Evolutionary conservation across 2,113 vertebrate species (phyloP).

Genomic region (Zosterops pallidus): DNA sequence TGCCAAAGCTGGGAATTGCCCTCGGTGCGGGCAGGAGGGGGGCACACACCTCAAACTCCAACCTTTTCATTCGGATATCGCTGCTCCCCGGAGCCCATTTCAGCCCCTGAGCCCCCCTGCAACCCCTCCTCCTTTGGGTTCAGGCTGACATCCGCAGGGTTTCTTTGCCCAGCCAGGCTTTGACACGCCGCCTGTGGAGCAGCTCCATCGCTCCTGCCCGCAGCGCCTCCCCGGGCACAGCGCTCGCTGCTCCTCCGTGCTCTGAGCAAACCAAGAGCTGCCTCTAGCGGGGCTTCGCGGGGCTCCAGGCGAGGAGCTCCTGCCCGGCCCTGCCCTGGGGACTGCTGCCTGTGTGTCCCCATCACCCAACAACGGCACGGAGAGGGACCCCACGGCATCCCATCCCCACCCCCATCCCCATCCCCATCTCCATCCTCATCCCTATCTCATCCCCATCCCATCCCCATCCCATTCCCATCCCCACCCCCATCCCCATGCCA

Average conservation of each 20-base stretch:
- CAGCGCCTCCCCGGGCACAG: not conserved
- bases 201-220: not conserved
- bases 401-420: not conserved
- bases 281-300: slow-evolving; percentile 49
- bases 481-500: too few species aligned
- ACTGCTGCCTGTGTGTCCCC: not conserved
- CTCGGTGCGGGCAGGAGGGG: fast-evolving
- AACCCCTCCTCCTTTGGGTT: not conserved
- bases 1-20: fast-evolving
- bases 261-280: slow-evolving; percentile 30
- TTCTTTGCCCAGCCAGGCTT: not conserved
- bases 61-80: fast-evolving
- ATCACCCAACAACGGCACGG: fast-evolving
- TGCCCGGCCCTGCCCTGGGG: not conserved
- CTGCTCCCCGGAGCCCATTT: not conserved
- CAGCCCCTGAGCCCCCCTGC: not conserved
- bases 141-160: fast-evolving
- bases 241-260: not conserved
- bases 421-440: not conserved
- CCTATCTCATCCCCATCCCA: not conserved
- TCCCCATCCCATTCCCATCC: not conserved
- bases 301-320: not conserved
- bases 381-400: fast-evolving
- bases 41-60: not conserved
- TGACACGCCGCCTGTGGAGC: fast-evolving